Evolutionary conservation across 2,797 vertebrate species (phyloP).

Genomic region (Pseudomugil gertrudae): DNA sequence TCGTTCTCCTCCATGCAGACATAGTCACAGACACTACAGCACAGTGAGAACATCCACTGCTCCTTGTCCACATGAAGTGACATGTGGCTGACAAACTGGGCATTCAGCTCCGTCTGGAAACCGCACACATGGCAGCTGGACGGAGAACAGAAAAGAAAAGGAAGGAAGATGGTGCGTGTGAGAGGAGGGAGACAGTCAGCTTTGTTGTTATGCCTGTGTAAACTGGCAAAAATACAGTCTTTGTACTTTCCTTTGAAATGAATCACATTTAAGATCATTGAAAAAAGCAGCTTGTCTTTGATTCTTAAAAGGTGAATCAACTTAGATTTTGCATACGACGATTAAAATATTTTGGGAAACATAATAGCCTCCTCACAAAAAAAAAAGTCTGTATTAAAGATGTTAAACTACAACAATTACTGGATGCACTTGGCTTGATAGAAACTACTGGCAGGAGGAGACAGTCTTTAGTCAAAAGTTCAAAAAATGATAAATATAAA

Average conservation of each 20-base stretch:
- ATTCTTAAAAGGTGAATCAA: constrained; percentile 6
- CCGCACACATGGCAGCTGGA: constrained; percentile 97
- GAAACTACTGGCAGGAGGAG: not conserved
- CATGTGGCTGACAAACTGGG: constrained; percentile 99
- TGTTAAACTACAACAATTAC: not conserved
- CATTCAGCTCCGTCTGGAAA: constrained; percentile 98
- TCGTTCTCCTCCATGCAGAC: constrained; percentile 96
- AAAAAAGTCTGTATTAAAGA: not conserved
- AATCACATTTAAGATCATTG: constrained; percentile 19
- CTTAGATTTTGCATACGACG: constrained; percentile 10
- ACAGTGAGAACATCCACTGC: constrained; percentile 99
- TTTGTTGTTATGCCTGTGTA: constrained; percentile 58
- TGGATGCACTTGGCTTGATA: not conserved
- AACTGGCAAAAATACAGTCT: constrained; percentile 34
- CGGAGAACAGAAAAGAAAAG: constrained; percentile 62
- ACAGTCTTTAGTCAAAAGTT: not conserved
- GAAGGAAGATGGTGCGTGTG: constrained; percentile 52
- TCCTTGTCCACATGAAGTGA: constrained; percentile 99
- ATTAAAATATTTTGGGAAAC: constrained; percentile 8
- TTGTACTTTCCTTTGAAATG: constrained; percentile 18
- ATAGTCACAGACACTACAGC: constrained; percentile 94
- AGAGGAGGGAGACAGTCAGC: constrained; percentile 42
- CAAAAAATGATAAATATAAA: constrained; percentile 3
- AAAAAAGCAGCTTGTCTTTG: constrained; percentile 4
- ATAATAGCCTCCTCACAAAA: not conserved